phyloP scores from a whole-genome alignment of 2,888 invertebrate species.

The Chromoteleia sp. region DNA sequence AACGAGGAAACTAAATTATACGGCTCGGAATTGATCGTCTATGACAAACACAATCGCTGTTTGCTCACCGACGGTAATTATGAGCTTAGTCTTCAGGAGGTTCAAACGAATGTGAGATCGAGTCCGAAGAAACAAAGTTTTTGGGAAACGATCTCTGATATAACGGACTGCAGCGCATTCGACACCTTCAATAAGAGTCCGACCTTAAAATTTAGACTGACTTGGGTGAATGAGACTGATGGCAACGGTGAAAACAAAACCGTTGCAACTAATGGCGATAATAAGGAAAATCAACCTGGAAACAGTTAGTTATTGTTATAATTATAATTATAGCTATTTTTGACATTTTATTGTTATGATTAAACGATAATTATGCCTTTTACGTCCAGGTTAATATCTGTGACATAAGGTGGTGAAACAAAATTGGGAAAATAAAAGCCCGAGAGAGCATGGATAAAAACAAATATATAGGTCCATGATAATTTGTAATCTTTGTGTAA shows the following conservation, averaged over 20 bases:
- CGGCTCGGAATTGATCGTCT: slow-evolving; percentile 93
- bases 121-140: slow-evolving; percentile 90
- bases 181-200: slow-evolving; percentile 93
- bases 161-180: slow-evolving; percentile 87
- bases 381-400: too few species aligned
- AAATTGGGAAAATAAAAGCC: too few species aligned
- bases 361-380: too few species aligned
- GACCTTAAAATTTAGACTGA: slow-evolving; percentile 92
- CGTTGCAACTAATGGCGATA: slow-evolving; percentile 85
- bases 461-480: too few species aligned
- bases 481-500: too few species aligned
- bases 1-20: slow-evolving; percentile 87
- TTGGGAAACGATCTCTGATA: slow-evolving; percentile 88
- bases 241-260: slow-evolving; percentile 88
- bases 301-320: slow-evolving; percentile 78
- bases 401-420: too few species aligned
- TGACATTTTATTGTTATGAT: too few species aligned
- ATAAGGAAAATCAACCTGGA: slow-evolving; percentile 85
- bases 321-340: too few species aligned
- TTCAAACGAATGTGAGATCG: slow-evolving; percentile 84
- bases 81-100: slow-evolving; percentile 93
- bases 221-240: slow-evolving; percentile 92
- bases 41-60: slow-evolving; percentile 95
- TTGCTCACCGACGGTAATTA: slow-evolving; percentile 95
- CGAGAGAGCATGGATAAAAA: too few species aligned